These are phyloP conservation scores for Trichopoda pennipes DNA, from an alignment of 2,888 invertebrate species.

Conservation along the genomic window DNA sequence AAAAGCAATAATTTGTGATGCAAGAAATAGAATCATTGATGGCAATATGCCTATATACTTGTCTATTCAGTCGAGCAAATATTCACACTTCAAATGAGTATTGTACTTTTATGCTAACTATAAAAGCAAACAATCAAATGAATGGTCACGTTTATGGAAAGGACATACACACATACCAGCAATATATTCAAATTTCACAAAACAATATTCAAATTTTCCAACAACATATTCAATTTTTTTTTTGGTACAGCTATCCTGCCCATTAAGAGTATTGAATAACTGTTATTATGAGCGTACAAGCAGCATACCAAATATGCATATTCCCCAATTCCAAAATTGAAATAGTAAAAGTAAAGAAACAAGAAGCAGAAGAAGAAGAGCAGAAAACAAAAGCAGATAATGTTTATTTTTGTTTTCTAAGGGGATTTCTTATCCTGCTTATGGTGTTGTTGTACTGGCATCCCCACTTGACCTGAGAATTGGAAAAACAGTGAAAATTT, in stretches of 20 bases:
- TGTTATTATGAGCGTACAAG: conserved; percentile 12
- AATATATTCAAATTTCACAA: conserved; percentile 30
- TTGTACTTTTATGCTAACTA: conserved; percentile 38
- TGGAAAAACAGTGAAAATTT: too few species aligned
- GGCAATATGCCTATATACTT: background rate
- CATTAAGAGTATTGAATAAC: conserved; percentile 11
- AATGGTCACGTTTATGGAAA: conserved; percentile 39
- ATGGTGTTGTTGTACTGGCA: background rate
- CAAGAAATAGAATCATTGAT: conserved; percentile 20
- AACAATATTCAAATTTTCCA: conserved; percentile 66
- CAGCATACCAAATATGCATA: conserved; percentile 20
- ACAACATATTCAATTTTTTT: conserved; percentile 62
- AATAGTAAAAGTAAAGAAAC: conserved; percentile 14
- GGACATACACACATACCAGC: background rate
- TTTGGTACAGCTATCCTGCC: conserved; percentile 20
- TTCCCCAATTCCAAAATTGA: conserved; percentile 16
- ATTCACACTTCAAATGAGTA: conserved; percentile 39
- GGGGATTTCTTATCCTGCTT: conserved; percentile 56
- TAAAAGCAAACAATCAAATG: conserved; percentile 60
- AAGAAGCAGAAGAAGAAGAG: conserved; percentile 13
- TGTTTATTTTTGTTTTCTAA: conserved; percentile 57
- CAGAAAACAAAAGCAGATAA: conserved; percentile 30
- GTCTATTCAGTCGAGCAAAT: background rate
- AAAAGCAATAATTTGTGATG: conserved; percentile 33
- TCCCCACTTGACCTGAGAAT: too few species aligned